A percentile compares a stretch with the other conserved stretches of the same genome.
Evolutionary conservation across 2,113 vertebrate species (phyloP).

Genomic region (Ailuropoda melanoleuca): DNA sequence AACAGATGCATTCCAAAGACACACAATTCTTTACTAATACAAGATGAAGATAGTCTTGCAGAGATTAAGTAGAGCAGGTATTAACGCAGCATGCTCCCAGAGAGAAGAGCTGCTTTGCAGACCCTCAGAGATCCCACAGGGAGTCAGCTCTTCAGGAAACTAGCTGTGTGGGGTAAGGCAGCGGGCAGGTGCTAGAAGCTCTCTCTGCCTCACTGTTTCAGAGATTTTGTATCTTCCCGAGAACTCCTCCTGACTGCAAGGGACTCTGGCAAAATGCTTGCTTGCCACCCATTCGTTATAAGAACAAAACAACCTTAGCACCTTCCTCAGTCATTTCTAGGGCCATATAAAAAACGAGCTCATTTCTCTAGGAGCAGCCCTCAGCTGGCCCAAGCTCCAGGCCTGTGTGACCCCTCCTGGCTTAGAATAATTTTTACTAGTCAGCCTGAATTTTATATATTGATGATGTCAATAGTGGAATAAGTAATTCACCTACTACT

Average conservation of each 20-base stretch:
- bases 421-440: neutral
- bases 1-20: neutral
- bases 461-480: neutral
- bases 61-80: neutral
- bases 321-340: neutral
- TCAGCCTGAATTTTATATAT: neutral
- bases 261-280: neutral
- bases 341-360: accelerated
- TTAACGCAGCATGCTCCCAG: neutral
- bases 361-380: neutral
- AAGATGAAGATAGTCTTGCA: neutral
- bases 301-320: neutral
- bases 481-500: neutral
- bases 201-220: neutral
- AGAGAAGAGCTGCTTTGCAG: neutral
- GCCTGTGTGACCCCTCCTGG: neutral
- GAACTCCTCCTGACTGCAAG: neutral
- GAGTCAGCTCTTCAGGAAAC: neutral
- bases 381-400: neutral
- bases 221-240: neutral
- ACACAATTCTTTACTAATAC: neutral
- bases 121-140: neutral
- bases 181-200: neutral
- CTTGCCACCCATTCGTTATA: neutral
- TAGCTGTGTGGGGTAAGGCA: neutral